These are phyloP conservation scores for Carabus problematicus DNA, from an alignment of 2,888 invertebrate genomes.

Conservation along the genomic window DNA sequence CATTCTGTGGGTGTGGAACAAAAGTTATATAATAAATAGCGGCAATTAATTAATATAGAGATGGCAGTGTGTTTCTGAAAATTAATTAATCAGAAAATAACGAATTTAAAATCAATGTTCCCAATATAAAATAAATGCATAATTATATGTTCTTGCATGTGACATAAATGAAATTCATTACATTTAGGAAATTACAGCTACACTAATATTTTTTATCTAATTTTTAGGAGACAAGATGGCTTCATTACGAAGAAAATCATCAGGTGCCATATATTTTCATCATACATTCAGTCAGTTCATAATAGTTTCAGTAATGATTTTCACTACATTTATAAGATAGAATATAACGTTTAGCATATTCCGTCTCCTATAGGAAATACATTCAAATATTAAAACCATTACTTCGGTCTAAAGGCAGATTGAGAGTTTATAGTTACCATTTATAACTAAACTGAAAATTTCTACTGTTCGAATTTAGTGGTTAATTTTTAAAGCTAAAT, in stretches of 20 bases:
- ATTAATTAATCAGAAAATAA: background rate
- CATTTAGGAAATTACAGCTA: too few species aligned
- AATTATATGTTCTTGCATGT: too few species aligned
- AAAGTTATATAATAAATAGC: too few species aligned
- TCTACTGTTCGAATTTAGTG: too few species aligned
- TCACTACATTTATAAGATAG: slow-evolving; percentile 34
- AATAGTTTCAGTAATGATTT: slow-evolving; percentile 18
- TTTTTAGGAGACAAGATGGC: slow-evolving; percentile 38
- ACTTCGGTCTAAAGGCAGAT: background rate
- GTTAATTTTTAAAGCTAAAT: too few species aligned
- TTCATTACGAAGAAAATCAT: slow-evolving; percentile 34
- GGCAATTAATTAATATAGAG: too few species aligned
- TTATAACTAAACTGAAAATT: too few species aligned
- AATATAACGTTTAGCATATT: slow-evolving; percentile 16
- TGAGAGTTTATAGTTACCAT: background rate
- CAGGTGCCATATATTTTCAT: slow-evolving; percentile 13
- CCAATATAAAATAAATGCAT: too few species aligned
- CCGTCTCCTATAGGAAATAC: slow-evolving; percentile 27
- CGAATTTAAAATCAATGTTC: background rate
- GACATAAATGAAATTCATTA: too few species aligned
- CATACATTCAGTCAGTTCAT: slow-evolving; percentile 17
- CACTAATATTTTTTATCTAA: background rate
- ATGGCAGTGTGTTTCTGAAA: background rate
- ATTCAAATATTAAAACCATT: slow-evolving; percentile 18
- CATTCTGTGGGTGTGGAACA: too few species aligned